Conservation (phyloP, 2,797 vertebrate species). For the Scleropages formosus region DNA sequence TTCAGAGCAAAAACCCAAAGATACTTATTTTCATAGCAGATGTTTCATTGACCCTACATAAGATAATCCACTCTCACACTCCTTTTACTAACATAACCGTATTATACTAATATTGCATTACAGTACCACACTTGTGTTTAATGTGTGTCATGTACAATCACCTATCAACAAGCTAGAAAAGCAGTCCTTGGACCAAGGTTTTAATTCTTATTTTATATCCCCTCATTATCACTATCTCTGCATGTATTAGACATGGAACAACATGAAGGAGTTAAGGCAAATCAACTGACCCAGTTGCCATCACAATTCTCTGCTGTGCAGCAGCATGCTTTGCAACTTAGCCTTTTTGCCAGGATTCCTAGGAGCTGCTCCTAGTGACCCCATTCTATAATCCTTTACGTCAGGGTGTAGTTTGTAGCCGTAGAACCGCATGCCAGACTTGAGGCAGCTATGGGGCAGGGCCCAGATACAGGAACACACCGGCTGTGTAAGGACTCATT, state of each 20-base stretch:
- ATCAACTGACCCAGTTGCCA: not conserved
- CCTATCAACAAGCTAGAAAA: no score
- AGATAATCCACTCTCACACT: no score
- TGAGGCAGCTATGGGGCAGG: not conserved
- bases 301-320: not conserved
- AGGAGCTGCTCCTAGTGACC: slow-evolving; percentile 13
- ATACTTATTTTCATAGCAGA: no score
- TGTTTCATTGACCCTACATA: no score
- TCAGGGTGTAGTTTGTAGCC: not conserved
- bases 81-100: no score
- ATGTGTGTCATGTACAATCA: no score
- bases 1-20: no score
- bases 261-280: not conserved
- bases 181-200: no score
- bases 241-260: not conserved
- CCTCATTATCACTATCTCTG: not conserved
- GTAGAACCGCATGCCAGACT: not conserved
- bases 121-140: no score
- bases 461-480: not conserved
- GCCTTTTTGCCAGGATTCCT: slow-evolving; percentile 1
- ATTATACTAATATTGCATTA: no score
- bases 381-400: slow-evolving; percentile 21
- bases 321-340: not conserved
- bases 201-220: no score
- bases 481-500: not conserved